Evolutionary conservation across 1,140 invertebrate species (phyloP), one percentile per base, ranked within the genome.

Genomic region (Drosophila equinoxialis): DNA sequence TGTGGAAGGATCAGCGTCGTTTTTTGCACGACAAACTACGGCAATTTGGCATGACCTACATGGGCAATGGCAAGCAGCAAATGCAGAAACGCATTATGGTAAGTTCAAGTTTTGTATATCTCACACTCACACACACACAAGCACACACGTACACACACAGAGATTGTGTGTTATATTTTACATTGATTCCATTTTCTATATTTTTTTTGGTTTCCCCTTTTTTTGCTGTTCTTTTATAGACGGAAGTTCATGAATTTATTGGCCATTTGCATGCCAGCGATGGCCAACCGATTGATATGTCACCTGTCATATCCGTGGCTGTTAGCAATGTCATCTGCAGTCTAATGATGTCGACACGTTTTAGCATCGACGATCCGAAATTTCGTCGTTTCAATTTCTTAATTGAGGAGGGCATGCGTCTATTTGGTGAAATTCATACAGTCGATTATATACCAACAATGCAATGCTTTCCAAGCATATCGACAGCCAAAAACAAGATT

Each of bases 261-360:
- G 91, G 93, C 1, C 94, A 94, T 17, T 82, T 98, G 41, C 93
- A 93, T 33, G 92, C 93, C 1, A 93, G 93, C 42, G 93, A 94
- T 48, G 95, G 95, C 0, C 93, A 93, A 10, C 94, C 96, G 1
- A 94, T 95, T 4, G 95, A 96, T 80, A 91, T 97, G 14, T 96
- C 96, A 4, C 94, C 95, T 0, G 92, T 95, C 2, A 93, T 98
- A 14, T 95, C 95, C n/a, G 94, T 96, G 68, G 95, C 96, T 3
- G 95, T 98, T 61, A 97, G 96, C 85, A 99, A 98, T 91, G 97
- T 98, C 0, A 98, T 99, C 68, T 98, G 97, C 91, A 96, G 95
- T 26, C 95, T 98, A 37, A 94, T 97, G 71, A 98, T 98, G 97
- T 96, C 96, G 14, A 95, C 97, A 0, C 93, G 97, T 6, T 98